phyloP scores from a whole-genome alignment of 2,113 vertebrate genomes.

The Sinocyclocheilus rhinocerous region DNA sequence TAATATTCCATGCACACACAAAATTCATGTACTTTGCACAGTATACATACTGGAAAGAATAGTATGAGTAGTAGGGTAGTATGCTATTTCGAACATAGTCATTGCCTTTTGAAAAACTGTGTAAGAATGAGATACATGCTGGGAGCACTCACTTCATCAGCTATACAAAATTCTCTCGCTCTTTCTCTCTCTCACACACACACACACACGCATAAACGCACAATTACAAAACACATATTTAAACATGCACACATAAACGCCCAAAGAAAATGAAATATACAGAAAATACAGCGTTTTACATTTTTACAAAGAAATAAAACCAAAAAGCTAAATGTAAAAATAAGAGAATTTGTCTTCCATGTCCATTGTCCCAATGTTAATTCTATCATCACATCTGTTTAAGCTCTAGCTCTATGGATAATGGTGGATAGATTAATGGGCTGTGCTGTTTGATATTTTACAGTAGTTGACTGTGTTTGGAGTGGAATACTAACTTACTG shows the following conservation, averaged over 20 bases:
- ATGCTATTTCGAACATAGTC: slow-evolving; percentile 14
- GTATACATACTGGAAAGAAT: not conserved
- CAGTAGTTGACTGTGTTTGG: not conserved
- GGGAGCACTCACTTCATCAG: slow-evolving; percentile 41
- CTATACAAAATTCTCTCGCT: not conserved
- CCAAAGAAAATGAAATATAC: slow-evolving; percentile 34
- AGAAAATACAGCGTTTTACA: slow-evolving; percentile 46
- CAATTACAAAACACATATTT: not conserved
- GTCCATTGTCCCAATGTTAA: not conserved
- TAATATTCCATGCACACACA: not conserved
- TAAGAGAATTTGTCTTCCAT: not conserved
- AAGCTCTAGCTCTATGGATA: not conserved
- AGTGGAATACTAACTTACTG: not conserved
- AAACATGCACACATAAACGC: slow-evolving; percentile 12
- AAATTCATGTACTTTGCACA: not conserved
- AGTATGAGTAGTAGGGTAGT: not conserved
- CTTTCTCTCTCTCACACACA: not conserved
- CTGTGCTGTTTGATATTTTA: not conserved
- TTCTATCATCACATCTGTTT: not conserved
- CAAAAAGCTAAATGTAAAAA: not conserved
- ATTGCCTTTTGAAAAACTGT: not conserved
- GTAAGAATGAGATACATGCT: slow-evolving; percentile 48
- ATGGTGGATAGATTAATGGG: not conserved
- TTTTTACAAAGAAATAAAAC: slow-evolving; percentile 31
- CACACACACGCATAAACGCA: not conserved